Base-by-base conservation (phyloP, 2,797 vertebrate genomes). In the Hoplostethus mediterraneus region DNA sequence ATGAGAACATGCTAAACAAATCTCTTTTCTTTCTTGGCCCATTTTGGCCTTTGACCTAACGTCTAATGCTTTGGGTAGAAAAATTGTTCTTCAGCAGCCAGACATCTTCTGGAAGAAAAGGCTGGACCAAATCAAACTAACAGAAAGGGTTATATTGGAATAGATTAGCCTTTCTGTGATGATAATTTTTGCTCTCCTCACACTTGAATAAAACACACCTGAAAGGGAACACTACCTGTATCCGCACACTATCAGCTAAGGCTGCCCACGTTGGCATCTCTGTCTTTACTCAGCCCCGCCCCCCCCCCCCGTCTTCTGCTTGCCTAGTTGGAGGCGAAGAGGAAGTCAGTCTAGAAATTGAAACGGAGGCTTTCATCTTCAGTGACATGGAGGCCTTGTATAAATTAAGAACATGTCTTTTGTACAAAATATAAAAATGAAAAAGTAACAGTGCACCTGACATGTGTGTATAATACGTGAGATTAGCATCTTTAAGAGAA, bases 391-490 rank as follows among this genome's bases (percentile, higher is more conserved):
- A 92, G 87, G 86, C 75, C 85, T 89, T 91, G 81, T 83, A 88
- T 78, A 80, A 87, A 88, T 81, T 83, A 80, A 85, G 72, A 88
- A 82, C 68, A 81, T 79, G 81, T 87, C 81, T 91, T 93, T 93
- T 94, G 30, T 90, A 88, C 62, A 81, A 87, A 86, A 84, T 55
- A 48, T 63, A 59, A 61, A 79, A 80, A 73, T 9, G 38, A 87
- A 87, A 85, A 87, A 86, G 57, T 73, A 71, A 77, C 71, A 77
- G 42, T n/a, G 42, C 40, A 42, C 42, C 21, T 48, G 51, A 77
- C 57, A 59, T 76, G 67, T 82, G 66, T 73, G 70, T 86, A 86
- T 68, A 28, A 28, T 28, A 28, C 70, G 86, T 75, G 59, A 75
- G 66, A 88, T 83, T 81, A 84, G 63, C 81, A 79, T 77, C 77